Percentiles rank a stretch among this genome's conserved stretches.
phyloP scores from a whole-genome alignment of 2,797 vertebrate genomes.

The Phaenicophaeus curvirostris region DNA sequence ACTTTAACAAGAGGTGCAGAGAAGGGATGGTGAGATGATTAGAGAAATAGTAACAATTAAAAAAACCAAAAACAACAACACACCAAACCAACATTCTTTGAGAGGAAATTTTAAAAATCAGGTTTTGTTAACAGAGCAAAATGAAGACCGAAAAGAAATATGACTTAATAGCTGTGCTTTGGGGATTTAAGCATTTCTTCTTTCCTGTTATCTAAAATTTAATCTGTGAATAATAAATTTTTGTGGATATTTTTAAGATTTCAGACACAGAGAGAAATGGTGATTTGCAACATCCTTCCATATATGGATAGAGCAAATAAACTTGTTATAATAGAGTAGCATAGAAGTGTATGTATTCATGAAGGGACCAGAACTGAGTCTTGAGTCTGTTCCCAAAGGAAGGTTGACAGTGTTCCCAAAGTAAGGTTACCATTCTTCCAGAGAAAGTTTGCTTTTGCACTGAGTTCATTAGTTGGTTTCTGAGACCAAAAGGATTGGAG shows the following conservation, averaged over 20 bases:
- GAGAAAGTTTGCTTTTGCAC: neutral
- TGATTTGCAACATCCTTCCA: rapidly evolving
- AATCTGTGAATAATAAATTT: rapidly evolving
- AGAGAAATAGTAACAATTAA: neutral
- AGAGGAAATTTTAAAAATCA: neutral
- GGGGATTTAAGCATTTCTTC: neutral
- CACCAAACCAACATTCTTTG: rapidly evolving
- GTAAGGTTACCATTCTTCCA: neutral
- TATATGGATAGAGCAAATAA: rapidly evolving
- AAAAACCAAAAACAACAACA: too few relatives aligned
- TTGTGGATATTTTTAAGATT: rapidly evolving
- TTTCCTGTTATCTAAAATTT: neutral
- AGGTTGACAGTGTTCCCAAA: neutral
- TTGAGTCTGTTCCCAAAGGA: rapidly evolving
- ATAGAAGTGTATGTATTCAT: rapidly evolving
- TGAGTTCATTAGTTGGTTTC: neutral
- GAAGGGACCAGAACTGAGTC: neutral
- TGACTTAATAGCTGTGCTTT: rapidly evolving
- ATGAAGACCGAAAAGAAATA: neutral
- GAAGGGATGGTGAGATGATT: neutral
- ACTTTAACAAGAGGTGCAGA: neutral
- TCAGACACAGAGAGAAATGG: neutral
- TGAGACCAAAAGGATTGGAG: too few relatives aligned
- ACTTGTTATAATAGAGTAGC: rapidly evolving
- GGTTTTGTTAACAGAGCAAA: neutral